Conservation (phyloP, 2,797 vertebrate genomes). For the Enteromius anoplus region DNA sequence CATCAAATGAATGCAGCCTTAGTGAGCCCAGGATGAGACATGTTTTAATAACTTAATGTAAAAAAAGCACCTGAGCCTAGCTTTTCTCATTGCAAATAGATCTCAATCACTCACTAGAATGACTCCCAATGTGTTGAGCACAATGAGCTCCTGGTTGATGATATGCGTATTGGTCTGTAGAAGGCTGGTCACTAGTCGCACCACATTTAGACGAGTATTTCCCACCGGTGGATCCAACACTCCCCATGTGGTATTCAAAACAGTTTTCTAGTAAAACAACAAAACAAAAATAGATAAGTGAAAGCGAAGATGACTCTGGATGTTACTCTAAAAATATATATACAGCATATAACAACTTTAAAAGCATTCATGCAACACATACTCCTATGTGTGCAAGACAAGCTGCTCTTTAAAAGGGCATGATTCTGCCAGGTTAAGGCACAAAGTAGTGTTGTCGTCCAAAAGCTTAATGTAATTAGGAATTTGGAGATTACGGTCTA, state of each 20-base stretch:
- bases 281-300: not conserved
- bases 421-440: slow-evolving; percentile 12
- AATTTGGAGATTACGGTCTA: slow-evolving; percentile 24
- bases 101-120: slow-evolving; percentile 84
- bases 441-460: slow-evolving; percentile 19
- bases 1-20: not conserved
- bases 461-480: slow-evolving; percentile 33
- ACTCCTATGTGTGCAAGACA: not conserved
- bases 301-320: not conserved
- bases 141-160: slow-evolving; percentile 92
- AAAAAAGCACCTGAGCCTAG: not conserved
- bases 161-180: slow-evolving; percentile 90
- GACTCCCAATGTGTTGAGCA: slow-evolving; percentile 95
- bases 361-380: not conserved
- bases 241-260: slow-evolving; percentile 98
- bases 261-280: slow-evolving; percentile 80
- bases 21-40: no score
- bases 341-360: not conserved
- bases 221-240: slow-evolving; percentile 95
- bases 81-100: not conserved
- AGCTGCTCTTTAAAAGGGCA: not conserved
- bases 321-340: not conserved
- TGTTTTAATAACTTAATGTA: no score
- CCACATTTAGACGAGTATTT: slow-evolving; percentile 93
- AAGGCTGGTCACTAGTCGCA: slow-evolving; percentile 92